A percentile compares a stretch with the other conserved stretches of the same genome.
Conservation (phyloP, 2,113 vertebrate genomes). For the Pungitius pungitius region DNA sequence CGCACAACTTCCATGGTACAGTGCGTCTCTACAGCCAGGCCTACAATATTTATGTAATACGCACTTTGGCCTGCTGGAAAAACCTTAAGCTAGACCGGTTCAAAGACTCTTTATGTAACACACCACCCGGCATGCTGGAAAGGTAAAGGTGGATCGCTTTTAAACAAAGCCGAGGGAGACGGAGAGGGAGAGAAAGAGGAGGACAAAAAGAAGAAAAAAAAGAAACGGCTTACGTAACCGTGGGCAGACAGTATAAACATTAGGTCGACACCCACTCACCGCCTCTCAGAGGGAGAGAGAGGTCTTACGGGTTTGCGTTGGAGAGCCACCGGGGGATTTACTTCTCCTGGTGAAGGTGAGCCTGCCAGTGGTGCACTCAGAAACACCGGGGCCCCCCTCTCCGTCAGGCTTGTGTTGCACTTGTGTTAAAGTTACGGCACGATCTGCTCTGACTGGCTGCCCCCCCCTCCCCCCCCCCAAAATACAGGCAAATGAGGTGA, state of each 20-base stretch:
- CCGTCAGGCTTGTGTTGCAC: slow-evolving; percentile 67
- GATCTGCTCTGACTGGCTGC: slow-evolving; percentile 31
- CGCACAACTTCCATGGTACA: slow-evolving; percentile 39
- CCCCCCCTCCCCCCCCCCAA: not conserved
- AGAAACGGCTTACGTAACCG: slow-evolving; percentile 75
- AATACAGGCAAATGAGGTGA: slow-evolving; percentile 3
- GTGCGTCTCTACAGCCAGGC: slow-evolving; percentile 60
- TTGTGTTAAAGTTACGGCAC: slow-evolving; percentile 67
- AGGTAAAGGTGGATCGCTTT: slow-evolving; percentile 75
- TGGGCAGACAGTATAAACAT: slow-evolving; percentile 79
- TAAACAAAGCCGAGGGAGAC: slow-evolving; percentile 49
- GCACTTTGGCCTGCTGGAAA: slow-evolving; percentile 59
- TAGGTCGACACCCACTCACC: slow-evolving; percentile 75
- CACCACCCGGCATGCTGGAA: slow-evolving; percentile 62
- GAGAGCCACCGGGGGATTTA: slow-evolving; percentile 71
- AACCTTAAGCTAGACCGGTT: slow-evolving; percentile 52
- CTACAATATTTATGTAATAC: slow-evolving; percentile 75
- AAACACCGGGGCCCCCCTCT: slow-evolving; percentile 77
- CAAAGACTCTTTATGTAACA: slow-evolving; percentile 72
- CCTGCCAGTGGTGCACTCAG: slow-evolving; percentile 72
- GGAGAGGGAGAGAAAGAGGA: slow-evolving; percentile 45
- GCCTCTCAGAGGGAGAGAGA: slow-evolving; percentile 68
- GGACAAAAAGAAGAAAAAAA: too few relatives aligned
- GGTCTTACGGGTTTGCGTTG: slow-evolving; percentile 72
- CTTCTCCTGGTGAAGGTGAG: slow-evolving; percentile 76